Percentiles rank a stretch among this genome's conserved stretches.
Conservation (phyloP, 2,797 vertebrate genomes). For the Rallus crepitans region DNA sequence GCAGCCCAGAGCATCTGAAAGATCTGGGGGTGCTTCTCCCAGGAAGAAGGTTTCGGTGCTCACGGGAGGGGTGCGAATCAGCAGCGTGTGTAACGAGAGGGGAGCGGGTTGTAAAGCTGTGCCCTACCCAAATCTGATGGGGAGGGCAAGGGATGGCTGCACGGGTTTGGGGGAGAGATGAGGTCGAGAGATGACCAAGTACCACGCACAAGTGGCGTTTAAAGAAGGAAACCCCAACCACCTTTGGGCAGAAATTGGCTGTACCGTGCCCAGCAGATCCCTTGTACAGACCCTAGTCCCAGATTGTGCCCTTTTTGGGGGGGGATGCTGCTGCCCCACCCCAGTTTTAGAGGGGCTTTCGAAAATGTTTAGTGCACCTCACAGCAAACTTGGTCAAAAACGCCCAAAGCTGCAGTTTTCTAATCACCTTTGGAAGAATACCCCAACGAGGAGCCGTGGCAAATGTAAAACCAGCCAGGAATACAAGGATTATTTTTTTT, state of each 20-base stretch:
- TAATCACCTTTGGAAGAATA: background rate
- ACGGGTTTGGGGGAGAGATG: fast-evolving
- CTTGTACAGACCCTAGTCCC: background rate
- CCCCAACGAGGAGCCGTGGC: background rate
- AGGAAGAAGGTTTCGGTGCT: background rate
- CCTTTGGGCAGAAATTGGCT: background rate
- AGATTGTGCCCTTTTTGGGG: background rate
- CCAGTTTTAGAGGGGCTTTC: background rate
- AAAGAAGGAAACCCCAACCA: background rate
- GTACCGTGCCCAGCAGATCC: background rate
- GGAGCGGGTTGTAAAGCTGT: background rate
- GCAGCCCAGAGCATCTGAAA: background rate
- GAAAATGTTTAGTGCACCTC: background rate
- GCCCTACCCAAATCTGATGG: background rate
- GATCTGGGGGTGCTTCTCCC: background rate
- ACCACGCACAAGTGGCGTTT: background rate
- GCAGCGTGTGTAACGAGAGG: background rate
- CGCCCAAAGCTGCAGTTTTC: background rate
- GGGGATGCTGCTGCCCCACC: background rate
- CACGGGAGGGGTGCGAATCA: background rate
- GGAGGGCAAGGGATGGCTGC: background rate
- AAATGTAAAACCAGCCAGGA: constrained; percentile 28
- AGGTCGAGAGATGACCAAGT: background rate
- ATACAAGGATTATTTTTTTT: constrained; percentile 38
- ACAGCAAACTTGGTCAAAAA: background rate